These are phyloP conservation scores for Protosalanx chinensis DNA, from an alignment of 2,797 vertebrate genomes.

Conservation along the genomic window DNA sequence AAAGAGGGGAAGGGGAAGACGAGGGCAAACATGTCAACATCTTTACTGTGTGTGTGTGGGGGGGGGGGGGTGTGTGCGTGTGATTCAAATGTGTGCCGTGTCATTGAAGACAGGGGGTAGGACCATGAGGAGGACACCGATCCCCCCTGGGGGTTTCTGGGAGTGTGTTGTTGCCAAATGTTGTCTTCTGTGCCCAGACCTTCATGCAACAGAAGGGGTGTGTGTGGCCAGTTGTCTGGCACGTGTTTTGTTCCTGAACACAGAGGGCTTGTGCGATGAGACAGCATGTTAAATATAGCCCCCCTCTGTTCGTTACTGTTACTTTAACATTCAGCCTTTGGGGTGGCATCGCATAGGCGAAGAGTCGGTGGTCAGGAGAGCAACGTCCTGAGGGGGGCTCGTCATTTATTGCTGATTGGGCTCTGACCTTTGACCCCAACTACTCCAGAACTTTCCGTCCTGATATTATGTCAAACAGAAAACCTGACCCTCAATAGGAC, in stretches of 20 bases:
- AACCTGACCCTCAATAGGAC: not conserved
- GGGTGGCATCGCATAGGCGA: not conserved
- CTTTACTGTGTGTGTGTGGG: not conserved
- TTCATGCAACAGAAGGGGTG: not conserved
- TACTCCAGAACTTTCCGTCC: not conserved
- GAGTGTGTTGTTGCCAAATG: not conserved
- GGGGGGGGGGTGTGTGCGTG: not conserved
- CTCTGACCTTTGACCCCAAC: not conserved
- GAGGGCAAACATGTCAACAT: not conserved
- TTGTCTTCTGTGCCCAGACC: constrained; percentile 11
- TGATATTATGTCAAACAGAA: not conserved
- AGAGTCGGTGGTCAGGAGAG: not conserved
- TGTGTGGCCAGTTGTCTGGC: no score
- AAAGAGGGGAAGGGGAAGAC: not conserved
- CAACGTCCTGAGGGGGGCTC: not conserved
- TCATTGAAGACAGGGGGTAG: not conserved
- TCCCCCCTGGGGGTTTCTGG: not conserved
- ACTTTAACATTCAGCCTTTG: no score
- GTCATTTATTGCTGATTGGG: not conserved
- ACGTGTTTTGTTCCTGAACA: not conserved
- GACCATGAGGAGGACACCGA: not conserved
- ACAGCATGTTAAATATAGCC: constrained; percentile 1
- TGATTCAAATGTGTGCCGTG: not conserved
- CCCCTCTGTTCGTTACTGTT: not conserved
- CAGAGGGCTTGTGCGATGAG: no score